phyloP scores from a whole-genome alignment of 2,113 vertebrate species.

The Paedocypris sp. region DNA sequence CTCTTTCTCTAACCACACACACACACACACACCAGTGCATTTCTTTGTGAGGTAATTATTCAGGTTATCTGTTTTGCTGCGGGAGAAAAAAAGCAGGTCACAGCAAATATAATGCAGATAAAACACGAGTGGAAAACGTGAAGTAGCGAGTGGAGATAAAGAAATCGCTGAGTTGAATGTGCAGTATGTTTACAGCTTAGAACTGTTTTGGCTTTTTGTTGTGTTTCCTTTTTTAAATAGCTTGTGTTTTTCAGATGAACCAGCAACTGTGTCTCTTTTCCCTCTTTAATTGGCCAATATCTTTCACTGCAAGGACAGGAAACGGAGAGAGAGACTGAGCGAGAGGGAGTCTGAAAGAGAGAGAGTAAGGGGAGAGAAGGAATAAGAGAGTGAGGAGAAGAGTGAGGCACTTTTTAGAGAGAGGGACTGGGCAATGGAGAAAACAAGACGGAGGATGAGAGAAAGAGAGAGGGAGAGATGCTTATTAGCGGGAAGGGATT shows the following conservation, averaged over 20 bases:
- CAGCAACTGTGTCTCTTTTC: constrained; percentile 43
- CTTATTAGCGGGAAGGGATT: background rate
- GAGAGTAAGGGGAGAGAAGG: no score
- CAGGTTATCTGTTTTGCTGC: constrained; percentile 18
- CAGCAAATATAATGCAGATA: constrained; percentile 4
- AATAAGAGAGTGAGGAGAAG: no score
- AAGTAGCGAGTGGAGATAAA: background rate
- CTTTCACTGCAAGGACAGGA: background rate
- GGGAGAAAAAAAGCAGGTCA: constrained; percentile 10
- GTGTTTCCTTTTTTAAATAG: constrained; percentile 25
- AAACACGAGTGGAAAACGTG: background rate
- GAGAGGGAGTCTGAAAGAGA: no score
- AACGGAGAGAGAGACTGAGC: background rate
- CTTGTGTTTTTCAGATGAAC: constrained; percentile 45
- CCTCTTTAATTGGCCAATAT: constrained; percentile 46
- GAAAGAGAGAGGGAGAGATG: constrained; percentile 27
- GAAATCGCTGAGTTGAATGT: background rate
- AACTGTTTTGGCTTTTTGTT: constrained; percentile 26
- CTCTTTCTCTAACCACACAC: no score
- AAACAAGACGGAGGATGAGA: no score
- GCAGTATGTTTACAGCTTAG: constrained; percentile 16
- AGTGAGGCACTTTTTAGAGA: no score
- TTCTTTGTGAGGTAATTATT: constrained; percentile 27
- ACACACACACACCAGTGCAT: background rate
- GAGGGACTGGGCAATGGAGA: no score